phyloP scores from a whole-genome alignment of 2,797 vertebrate genomes.

The Adelosebastes latens region DNA sequence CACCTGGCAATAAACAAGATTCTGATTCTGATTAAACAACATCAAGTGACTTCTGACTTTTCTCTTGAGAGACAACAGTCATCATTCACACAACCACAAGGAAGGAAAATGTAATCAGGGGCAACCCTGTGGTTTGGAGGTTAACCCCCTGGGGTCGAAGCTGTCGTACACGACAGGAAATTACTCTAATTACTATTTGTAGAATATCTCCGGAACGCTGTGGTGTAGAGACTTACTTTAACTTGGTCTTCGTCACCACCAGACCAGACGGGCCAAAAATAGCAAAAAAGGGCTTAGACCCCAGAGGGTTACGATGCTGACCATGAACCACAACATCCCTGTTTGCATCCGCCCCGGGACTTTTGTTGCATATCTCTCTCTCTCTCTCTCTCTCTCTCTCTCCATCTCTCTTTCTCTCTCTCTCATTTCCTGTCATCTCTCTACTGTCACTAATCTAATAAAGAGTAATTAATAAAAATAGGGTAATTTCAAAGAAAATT shows the following conservation, averaged over 20 bases:
- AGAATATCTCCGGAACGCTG: no score
- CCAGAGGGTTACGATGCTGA: no score
- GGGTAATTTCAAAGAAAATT: background rate
- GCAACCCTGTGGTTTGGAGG: background rate
- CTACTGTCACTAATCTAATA: background rate
- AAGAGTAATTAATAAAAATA: background rate
- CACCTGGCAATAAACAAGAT: no score
- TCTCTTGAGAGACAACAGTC: background rate
- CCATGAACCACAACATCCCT: background rate
- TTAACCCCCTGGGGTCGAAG: no score
- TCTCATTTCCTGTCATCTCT: background rate
- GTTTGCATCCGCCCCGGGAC: background rate
- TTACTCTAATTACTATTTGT: no score
- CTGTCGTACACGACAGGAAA: no score
- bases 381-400: no score
- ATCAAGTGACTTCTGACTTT: background rate
- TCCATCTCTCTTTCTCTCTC: background rate
- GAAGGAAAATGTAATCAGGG: background rate
- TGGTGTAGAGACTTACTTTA: no score
- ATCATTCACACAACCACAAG: slow-evolving; percentile 1
- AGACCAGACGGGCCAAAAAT: no score
- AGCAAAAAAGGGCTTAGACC: no score
- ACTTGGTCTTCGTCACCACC: no score
- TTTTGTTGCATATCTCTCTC: background rate
- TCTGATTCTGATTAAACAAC: background rate